A percentile compares a stretch with the other conserved stretches of the same genome.
Conservation (phyloP, 2,888 invertebrate genomes). For the Acheta domesticus region DNA sequence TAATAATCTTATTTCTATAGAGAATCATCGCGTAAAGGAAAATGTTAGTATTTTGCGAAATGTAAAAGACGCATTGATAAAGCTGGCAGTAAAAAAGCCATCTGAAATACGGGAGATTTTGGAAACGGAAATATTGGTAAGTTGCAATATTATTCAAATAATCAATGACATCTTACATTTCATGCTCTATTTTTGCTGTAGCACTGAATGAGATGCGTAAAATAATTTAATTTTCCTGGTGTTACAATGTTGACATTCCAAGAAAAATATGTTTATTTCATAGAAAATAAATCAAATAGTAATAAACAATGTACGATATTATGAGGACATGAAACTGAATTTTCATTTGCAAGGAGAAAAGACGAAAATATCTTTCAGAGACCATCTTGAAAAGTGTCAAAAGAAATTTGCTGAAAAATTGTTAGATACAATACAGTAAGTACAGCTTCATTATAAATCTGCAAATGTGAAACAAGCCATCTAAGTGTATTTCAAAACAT, state of each 20-base stretch:
- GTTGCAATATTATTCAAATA: not conserved
- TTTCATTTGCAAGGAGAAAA: slow-evolving; percentile 20
- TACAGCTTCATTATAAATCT: not conserved
- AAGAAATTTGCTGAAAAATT: not conserved
- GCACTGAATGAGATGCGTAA: not conserved
- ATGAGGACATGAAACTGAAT: slow-evolving; percentile 27
- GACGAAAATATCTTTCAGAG: not conserved
- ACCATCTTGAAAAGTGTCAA: not conserved
- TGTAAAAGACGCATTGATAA: not conserved
- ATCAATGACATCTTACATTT: not conserved
- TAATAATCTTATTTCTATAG: not conserved
- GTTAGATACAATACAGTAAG: not conserved
- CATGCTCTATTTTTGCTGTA: not conserved
- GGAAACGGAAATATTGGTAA: slow-evolving; percentile 32
- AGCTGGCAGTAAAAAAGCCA: slow-evolving; percentile 25
- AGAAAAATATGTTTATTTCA: not conserved
- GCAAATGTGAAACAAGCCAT: too few species aligned
- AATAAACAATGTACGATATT: slow-evolving; percentile 28
- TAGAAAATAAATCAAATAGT: slow-evolving; percentile 28
- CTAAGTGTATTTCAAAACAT: too few species aligned
- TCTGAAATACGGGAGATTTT: slow-evolving; percentile 30
- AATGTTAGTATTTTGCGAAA: not conserved
- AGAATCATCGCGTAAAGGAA: not conserved
- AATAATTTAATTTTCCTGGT: not conserved
- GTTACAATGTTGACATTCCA: slow-evolving; percentile 18